A percentile compares a stretch with the other conserved stretches of the same genome.
Conservation (phyloP, 2,113 vertebrate species). For the Heterochromis multidens region DNA sequence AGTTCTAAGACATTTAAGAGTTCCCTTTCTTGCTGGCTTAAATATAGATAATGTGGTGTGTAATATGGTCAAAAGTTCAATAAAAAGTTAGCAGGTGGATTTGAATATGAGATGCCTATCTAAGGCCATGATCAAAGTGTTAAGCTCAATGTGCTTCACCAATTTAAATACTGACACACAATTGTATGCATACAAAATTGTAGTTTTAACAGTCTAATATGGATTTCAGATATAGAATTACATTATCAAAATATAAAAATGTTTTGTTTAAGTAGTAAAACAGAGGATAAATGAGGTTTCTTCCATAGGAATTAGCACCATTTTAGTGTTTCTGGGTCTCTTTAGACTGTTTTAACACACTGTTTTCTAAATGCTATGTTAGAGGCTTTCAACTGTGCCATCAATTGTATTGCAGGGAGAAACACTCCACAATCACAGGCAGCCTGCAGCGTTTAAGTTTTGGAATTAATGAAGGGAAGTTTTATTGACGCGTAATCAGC, state of each 20-base stretch:
- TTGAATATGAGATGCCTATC: neutral
- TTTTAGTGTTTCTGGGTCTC: neutral
- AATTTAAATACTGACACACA: neutral
- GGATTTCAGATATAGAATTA: neutral
- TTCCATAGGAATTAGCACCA: neutral
- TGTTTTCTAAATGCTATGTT: neutral
- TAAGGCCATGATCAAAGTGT: neutral
- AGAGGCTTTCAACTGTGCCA: neutral
- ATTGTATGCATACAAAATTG: neutral
- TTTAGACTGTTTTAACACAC: neutral
- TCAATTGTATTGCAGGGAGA: neutral
- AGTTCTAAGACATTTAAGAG: too few relatives aligned
- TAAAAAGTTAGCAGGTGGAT: neutral
- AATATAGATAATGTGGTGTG: neutral
- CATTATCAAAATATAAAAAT: neutral
- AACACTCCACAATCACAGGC: neutral
- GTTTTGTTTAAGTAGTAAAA: neutral
- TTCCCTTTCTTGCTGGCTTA: neutral
- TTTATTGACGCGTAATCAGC: conserved; percentile 53
- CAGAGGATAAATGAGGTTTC: neutral
- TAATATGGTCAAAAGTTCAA: neutral
- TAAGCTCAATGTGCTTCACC: neutral
- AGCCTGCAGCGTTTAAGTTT: neutral
- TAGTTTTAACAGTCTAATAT: too few relatives aligned
- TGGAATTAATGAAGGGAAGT: conserved; percentile 28